A percentile compares a stretch with the other conserved stretches of the same genome.
These are phyloP conservation scores for Tricholaema leucomelas DNA, from an alignment of 2,113 vertebrate species.

Conservation along the genomic window DNA sequence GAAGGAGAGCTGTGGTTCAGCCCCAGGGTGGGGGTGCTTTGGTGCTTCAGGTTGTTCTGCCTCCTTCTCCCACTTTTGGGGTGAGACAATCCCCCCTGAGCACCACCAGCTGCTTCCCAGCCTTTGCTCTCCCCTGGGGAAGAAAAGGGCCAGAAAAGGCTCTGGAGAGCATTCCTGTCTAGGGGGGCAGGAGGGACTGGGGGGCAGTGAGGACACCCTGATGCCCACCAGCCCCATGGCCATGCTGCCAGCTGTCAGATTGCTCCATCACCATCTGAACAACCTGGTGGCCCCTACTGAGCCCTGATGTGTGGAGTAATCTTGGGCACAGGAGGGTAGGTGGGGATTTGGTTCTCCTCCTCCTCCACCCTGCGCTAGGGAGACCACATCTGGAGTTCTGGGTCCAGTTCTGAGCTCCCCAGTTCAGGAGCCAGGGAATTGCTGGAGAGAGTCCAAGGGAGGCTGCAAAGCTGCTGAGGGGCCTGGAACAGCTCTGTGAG, in stretches of 20 bases:
- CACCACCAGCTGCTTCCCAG: not conserved
- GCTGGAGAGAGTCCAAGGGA: too few relatives aligned
- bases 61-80: not conserved
- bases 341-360: not conserved
- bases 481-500: too few relatives aligned
- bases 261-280: not conserved
- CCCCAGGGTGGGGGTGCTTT: not conserved
- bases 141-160: not conserved
- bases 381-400: too few relatives aligned
- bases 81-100: not conserved
- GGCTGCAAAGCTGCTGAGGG: too few relatives aligned
- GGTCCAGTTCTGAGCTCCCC: too few relatives aligned
- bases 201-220: not conserved
- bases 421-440: too few relatives aligned
- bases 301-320: conserved; percentile 27
- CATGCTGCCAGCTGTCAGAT: not conserved
- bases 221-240: not conserved
- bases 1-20: not conserved
- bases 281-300: not conserved
- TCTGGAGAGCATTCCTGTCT: not conserved
- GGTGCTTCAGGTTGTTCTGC: not conserved
- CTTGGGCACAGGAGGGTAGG: not conserved
- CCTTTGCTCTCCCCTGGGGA: not conserved
- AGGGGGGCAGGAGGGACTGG: not conserved
- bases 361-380: too few relatives aligned